Evolutionary conservation across 2,113 vertebrate genomes (phyloP).

Genomic region (Azemiops feae): DNA sequence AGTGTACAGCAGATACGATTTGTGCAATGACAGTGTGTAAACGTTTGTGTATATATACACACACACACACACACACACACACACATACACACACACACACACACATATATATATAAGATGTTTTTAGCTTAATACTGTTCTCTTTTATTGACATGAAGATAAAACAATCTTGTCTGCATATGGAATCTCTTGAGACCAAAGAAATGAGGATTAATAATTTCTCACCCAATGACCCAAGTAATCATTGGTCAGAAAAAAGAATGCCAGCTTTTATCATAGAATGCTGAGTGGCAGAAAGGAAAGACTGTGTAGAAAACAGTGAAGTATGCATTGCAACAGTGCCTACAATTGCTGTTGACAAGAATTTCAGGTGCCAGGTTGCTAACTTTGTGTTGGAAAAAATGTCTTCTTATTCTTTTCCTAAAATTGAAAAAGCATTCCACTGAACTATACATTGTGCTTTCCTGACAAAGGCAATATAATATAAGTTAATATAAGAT

Average conservation of each 20-base stretch:
- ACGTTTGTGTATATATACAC: no score
- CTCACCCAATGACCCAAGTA: background rate
- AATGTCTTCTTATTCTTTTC: background rate
- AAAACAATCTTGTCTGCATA: background rate
- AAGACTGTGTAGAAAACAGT: background rate
- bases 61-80: no score
- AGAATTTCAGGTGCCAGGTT: background rate
- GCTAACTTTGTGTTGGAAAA: background rate
- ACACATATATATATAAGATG: no score
- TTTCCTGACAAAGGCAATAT: background rate
- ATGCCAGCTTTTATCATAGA: background rate
- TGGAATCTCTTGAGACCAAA: background rate
- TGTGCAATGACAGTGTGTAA: background rate
- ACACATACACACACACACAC: no score
- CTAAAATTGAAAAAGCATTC: background rate
- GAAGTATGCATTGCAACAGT: background rate
- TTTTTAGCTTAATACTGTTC: background rate
- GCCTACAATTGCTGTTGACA: background rate
- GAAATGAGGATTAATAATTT: background rate
- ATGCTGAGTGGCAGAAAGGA: background rate
- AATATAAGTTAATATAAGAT: background rate
- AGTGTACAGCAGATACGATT: accelerated
- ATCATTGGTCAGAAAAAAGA: background rate
- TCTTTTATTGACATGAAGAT: background rate
- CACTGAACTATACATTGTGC: no score